phyloP scores from a whole-genome alignment of 2,113 vertebrate species.

The Sarotherodon lohbergeri region DNA sequence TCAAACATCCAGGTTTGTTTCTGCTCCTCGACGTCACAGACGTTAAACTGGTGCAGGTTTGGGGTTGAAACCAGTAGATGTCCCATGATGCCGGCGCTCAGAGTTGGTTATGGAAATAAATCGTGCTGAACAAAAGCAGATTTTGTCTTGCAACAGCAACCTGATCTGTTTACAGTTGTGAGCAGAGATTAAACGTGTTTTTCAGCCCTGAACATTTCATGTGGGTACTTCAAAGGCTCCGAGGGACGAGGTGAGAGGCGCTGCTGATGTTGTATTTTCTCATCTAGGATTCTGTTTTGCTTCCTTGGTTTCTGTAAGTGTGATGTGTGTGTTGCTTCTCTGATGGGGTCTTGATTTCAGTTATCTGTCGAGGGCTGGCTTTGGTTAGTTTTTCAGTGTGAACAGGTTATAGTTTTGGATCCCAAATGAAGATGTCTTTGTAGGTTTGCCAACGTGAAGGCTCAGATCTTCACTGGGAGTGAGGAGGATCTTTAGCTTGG shows the following conservation, averaged over 20 bases:
- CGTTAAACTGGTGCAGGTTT: not conserved
- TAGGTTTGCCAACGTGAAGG: not conserved
- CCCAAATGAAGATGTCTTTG: not conserved
- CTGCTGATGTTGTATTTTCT: not conserved
- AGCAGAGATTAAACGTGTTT: not conserved
- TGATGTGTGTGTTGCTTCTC: not conserved
- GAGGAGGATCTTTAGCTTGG: not conserved
- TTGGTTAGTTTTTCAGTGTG: not conserved
- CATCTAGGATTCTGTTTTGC: not conserved
- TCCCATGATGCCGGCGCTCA: not conserved
- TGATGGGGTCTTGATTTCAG: not conserved
- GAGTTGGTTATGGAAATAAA: not conserved
- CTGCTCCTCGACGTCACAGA: not conserved
- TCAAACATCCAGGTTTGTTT: not conserved
- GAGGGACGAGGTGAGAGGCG: not conserved
- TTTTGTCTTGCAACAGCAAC: not conserved
- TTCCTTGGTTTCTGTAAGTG: not conserved
- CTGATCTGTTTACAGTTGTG: not conserved
- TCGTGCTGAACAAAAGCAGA: not conserved
- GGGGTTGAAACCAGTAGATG: not conserved
- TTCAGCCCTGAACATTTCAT: not conserved
- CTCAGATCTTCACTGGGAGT: not conserved
- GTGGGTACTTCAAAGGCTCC: not conserved
- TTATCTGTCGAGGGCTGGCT: not conserved
- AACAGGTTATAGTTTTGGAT: not conserved